phyloP scores from a whole-genome alignment of 2,888 invertebrate genomes.

The Eumerus sabulonum region DNA sequence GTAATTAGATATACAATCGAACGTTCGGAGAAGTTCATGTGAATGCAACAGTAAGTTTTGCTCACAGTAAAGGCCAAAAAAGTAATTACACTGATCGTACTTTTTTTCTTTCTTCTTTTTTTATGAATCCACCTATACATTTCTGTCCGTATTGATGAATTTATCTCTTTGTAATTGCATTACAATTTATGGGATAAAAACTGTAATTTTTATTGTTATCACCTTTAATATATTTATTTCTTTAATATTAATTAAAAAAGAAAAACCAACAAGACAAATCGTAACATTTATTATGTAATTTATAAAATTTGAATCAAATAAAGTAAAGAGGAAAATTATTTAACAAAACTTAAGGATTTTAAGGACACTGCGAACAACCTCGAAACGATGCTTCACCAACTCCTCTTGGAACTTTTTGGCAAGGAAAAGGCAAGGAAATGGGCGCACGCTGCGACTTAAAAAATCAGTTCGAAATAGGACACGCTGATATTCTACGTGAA shows the following conservation, averaged over 20 bases:
- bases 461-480: no score
- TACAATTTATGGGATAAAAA: constrained; percentile 54
- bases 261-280: no score
- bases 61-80: constrained; percentile 18
- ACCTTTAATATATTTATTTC: constrained; percentile 26
- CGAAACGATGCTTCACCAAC: no score
- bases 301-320: constrained; percentile 55
- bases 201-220: constrained; percentile 42
- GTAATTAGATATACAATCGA: no score
- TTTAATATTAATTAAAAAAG: constrained; percentile 48
- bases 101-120: constrained; percentile 3
- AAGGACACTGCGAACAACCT: no score
- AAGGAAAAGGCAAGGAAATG: no score
- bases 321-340: constrained; percentile 3
- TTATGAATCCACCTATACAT: constrained; percentile 3
- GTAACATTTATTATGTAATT: constrained; percentile 62
- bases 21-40: no score
- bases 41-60: no score
- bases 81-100: no score
- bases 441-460: no score
- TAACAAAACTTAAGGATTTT: background rate
- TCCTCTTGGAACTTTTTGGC: no score
- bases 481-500: no score
- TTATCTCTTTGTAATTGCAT: constrained; percentile 48
- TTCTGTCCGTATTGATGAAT: background rate